phyloP scores from a whole-genome alignment of 1,140 invertebrate genomes.

The Zelostemma sp. region DNA sequence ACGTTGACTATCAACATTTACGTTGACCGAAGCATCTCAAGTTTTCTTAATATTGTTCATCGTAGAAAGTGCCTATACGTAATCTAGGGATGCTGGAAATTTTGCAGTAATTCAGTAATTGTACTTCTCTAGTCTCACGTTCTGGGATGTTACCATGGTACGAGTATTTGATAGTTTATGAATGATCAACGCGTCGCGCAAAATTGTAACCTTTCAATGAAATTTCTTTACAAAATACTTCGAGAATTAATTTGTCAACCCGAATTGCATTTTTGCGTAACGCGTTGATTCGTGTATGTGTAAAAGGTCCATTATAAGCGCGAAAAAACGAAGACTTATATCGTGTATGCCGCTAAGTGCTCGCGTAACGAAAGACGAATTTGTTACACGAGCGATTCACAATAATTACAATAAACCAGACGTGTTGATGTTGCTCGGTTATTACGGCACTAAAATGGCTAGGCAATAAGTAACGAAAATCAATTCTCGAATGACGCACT shows the following conservation, averaged over 20 bases:
- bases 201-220: slow-evolving; percentile 11
- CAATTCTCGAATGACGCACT: slow-evolving; percentile 29
- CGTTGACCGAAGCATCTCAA: no score
- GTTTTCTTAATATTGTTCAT: slow-evolving; percentile 51
- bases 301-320: slow-evolving; percentile 19
- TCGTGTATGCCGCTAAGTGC: slow-evolving; percentile 34
- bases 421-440: slow-evolving; percentile 33
- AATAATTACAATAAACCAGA: slow-evolving; percentile 28
- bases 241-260: not conserved
- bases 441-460: slow-evolving; percentile 41
- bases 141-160: slow-evolving; percentile 53
- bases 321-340: slow-evolving; percentile 14
- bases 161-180: slow-evolving; percentile 33
- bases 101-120: slow-evolving; percentile 34
- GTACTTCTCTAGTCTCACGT: slow-evolving; percentile 52
- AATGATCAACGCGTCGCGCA: slow-evolving; percentile 22
- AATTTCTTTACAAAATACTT: not conserved
- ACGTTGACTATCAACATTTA: no score
- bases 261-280: slow-evolving; percentile 16
- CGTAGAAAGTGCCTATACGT: slow-evolving; percentile 69
- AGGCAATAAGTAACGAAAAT: slow-evolving; percentile 38
- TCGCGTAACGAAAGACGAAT: slow-evolving; percentile 29
- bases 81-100: slow-evolving; percentile 45
- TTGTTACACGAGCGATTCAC: slow-evolving; percentile 24
- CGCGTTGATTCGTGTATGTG: slow-evolving; percentile 29